These are phyloP conservation scores for Pandemis heparana DNA, from an alignment of 2,888 invertebrate species.

Conservation along the genomic window DNA sequence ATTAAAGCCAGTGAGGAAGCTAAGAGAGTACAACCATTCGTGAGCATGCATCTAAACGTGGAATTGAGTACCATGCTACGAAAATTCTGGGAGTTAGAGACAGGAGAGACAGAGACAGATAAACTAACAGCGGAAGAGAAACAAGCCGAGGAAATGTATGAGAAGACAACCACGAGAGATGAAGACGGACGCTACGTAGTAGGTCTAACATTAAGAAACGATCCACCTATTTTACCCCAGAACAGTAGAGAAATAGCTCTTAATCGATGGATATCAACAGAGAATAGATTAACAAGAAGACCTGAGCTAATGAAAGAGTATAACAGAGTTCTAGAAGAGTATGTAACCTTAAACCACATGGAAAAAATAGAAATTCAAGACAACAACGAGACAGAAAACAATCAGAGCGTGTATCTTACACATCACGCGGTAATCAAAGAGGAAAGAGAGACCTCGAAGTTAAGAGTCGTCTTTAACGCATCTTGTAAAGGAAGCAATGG, in stretches of 20 bases:
- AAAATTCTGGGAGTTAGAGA: neutral
- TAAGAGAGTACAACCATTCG: neutral
- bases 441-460: neutral
- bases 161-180: neutral
- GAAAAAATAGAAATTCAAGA: neutral
- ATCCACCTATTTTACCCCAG: neutral
- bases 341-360: neutral
- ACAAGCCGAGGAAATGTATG: neutral
- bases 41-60: neutral
- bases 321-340: neutral
- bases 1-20: too few species aligned
- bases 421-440: neutral
- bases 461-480: neutral
- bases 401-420: neutral
- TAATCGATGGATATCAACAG: neutral
- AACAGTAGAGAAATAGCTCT: neutral
- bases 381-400: neutral
- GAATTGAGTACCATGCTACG: neutral
- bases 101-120: neutral
- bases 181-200: neutral
- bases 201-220: neutral
- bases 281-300: neutral
- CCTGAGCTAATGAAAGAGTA: neutral
- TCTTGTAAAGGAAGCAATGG: neutral
- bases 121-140: neutral